Evolutionary conservation across 2,797 vertebrate genomes (phyloP).

Genomic region (Parambassis ranga): DNA sequence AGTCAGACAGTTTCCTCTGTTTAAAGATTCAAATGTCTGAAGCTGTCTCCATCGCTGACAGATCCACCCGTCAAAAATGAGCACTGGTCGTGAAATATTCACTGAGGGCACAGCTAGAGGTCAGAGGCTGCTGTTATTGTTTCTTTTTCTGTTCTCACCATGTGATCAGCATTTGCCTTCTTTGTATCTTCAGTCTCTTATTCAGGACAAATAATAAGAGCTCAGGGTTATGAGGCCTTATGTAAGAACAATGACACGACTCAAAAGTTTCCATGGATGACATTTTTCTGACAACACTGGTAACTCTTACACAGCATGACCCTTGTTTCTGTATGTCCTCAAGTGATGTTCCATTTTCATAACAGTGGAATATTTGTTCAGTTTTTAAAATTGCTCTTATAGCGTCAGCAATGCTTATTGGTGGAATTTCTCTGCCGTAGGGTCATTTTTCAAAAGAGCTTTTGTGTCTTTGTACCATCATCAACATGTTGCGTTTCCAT

Average conservation of each 20-base stretch:
- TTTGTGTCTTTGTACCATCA: slow-evolving; percentile 6
- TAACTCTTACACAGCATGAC: slow-evolving; percentile 22
- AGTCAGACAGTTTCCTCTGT: slow-evolving; percentile 70
- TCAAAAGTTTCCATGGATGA: background rate
- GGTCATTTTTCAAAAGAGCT: slow-evolving; percentile 22
- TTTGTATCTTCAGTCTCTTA: background rate
- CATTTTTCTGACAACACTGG: background rate
- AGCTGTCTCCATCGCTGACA: slow-evolving; percentile 64
- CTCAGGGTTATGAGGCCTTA: background rate
- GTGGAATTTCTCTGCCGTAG: slow-evolving; percentile 17
- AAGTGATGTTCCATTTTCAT: slow-evolving; percentile 6
- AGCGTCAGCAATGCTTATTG: background rate
- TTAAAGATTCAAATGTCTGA: slow-evolving; percentile 72
- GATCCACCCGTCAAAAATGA: slow-evolving; percentile 64
- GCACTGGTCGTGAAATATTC: slow-evolving; percentile 66
- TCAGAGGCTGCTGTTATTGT: slow-evolving; percentile 35
- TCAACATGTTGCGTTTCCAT: background rate
- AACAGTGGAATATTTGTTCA: slow-evolving; percentile 20
- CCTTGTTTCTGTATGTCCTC: slow-evolving; percentile 24
- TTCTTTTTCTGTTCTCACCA: background rate
- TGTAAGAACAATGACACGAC: background rate
- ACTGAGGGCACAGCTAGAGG: slow-evolving; percentile 50
- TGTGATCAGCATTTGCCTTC: background rate
- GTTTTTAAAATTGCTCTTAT: slow-evolving; percentile 6
- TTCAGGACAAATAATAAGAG: too few relatives aligned